Evolutionary conservation across 1,140 invertebrate genomes (phyloP).

Genomic region (Goniozus legneri): DNA sequence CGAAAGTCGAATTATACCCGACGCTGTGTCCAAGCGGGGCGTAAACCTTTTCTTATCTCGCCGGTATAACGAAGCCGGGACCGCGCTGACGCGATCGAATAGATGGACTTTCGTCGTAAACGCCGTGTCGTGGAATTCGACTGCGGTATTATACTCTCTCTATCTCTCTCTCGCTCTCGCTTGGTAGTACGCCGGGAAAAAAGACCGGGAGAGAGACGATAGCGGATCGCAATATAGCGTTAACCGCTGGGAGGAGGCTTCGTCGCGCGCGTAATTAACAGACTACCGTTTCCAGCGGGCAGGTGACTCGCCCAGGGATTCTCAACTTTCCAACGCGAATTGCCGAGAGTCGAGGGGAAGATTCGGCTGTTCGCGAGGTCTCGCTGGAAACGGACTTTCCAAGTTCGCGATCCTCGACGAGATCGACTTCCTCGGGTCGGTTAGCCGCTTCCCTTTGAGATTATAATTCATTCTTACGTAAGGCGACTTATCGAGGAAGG

Average conservation of each 20-base stretch:
- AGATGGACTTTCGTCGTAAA: slow-evolving; percentile 28
- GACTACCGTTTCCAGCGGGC: slow-evolving; percentile 22
- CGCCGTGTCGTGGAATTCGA: slow-evolving; percentile 16
- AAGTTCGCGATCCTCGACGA: too few species aligned
- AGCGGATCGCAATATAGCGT: neutral
- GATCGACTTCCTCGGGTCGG: slow-evolving; percentile 32
- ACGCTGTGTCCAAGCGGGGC: neutral
- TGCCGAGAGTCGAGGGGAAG: neutral
- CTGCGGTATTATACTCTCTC: too few species aligned
- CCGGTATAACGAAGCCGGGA: too few species aligned
- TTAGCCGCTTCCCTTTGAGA: slow-evolving; percentile 36
- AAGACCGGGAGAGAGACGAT: neutral
- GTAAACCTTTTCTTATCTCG: too few species aligned
- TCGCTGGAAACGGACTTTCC: too few species aligned
- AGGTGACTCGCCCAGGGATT: slow-evolving; percentile 23
- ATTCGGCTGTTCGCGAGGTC: too few species aligned
- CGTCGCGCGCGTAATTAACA: slow-evolving; percentile 30
- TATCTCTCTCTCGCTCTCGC: too few species aligned
- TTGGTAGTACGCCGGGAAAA: too few species aligned
- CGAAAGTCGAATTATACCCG: neutral
- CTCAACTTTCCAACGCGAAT: slow-evolving; percentile 10
- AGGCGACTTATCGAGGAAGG: slow-evolving; percentile 31
- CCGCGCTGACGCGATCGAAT: neutral
- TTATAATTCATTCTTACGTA: slow-evolving; percentile 16
- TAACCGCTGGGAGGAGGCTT: neutral